Conservation (phyloP, 2,797 vertebrate species). For the Pangasius macronema region DNA sequence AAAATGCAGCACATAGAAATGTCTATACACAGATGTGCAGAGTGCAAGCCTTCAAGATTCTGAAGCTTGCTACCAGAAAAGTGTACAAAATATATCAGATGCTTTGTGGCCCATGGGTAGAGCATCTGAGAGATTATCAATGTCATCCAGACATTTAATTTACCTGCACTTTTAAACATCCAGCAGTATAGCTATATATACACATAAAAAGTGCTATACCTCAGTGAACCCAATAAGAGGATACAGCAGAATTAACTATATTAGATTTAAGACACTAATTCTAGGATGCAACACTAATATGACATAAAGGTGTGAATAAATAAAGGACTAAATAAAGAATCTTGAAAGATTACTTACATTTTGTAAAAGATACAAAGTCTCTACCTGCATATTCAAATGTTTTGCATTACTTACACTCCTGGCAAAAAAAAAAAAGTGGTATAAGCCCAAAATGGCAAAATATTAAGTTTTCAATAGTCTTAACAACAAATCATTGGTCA, state of each 20-base stretch:
- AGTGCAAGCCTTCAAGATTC: background rate
- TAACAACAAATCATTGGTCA: too few species aligned
- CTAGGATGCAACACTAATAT: background rate
- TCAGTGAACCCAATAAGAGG: background rate
- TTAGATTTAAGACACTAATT: background rate
- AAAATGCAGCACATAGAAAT: too few species aligned
- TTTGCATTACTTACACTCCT: background rate
- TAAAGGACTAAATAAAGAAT: background rate
- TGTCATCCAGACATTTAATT: background rate
- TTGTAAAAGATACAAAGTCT: background rate
- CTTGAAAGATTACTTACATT: background rate
- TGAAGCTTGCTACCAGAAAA: background rate
- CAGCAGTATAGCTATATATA: background rate
- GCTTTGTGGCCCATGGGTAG: background rate
- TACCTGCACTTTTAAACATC: background rate
- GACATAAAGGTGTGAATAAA: background rate
- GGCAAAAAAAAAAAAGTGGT: too few species aligned
- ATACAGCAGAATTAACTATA: background rate
- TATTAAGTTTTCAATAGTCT: too few species aligned
- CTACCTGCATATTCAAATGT: background rate
- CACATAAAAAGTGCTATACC: background rate
- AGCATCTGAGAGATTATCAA: background rate
- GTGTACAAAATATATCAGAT: background rate
- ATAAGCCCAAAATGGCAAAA: too few species aligned
- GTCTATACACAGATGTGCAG: too few species aligned